phyloP scores from a whole-genome alignment of 2,113 vertebrate species.

The Pituophis catenifer region DNA sequence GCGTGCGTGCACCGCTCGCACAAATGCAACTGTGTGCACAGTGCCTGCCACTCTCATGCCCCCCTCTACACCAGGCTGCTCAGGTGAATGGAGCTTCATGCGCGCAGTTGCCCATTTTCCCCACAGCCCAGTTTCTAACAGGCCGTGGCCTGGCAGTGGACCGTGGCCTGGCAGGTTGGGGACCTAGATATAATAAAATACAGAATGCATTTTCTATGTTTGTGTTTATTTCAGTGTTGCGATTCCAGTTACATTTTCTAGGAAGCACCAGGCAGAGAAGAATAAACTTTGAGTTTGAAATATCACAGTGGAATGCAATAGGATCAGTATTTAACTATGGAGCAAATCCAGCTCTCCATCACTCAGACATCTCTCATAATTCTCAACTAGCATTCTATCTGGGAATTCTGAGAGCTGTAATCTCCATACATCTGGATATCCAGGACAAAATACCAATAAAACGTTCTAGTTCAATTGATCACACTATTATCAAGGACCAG shows the following conservation, averaged over 20 bases:
- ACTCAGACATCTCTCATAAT: not conserved
- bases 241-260: not conserved
- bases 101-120: no score
- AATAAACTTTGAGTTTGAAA: not conserved
- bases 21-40: no score
- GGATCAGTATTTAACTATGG: not conserved
- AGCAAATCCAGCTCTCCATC: not conserved
- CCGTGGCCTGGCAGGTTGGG: no score
- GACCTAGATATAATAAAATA: not conserved
- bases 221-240: not conserved
- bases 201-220: not conserved
- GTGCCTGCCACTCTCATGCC: no score
- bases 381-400: not conserved
- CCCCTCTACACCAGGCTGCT: no score
- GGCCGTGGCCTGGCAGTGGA: no score
- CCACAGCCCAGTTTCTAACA: no score
- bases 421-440: not conserved
- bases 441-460: not conserved
- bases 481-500: not conserved
- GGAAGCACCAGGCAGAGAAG: rapidly evolving
- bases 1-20: no score
- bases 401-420: not conserved
- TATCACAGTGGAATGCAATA: rapidly evolving
- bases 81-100: no score
- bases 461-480: not conserved